Evolutionary conservation across 2,113 vertebrate genomes (phyloP).

Genomic region (Burhinus bistriatus): DNA sequence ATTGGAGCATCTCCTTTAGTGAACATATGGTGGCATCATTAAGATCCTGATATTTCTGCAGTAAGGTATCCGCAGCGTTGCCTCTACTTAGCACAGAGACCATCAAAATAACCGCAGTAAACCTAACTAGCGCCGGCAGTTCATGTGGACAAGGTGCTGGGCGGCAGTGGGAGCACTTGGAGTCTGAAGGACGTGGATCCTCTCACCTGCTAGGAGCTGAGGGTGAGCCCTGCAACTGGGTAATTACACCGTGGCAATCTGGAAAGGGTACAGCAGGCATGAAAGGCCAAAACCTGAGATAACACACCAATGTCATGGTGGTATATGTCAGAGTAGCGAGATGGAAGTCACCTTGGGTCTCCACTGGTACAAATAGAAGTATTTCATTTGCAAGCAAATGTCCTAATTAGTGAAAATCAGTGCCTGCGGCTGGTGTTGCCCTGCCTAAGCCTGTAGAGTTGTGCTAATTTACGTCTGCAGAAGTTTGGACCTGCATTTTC

Average conservation of each 20-base stretch:
- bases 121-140: background rate
- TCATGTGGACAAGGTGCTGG: background rate
- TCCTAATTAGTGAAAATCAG: background rate
- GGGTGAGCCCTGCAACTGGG: background rate
- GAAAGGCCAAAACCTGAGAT: background rate
- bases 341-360: background rate
- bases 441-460: background rate
- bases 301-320: background rate
- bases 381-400: background rate
- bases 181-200: background rate
- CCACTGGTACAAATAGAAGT: background rate
- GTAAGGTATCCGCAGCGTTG: background rate
- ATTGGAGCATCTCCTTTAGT: background rate
- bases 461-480: background rate
- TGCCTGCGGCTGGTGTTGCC: background rate
- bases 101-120: background rate
- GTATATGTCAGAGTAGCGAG: background rate
- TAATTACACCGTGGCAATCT: background rate
- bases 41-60: background rate
- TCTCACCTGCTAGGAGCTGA: background rate
- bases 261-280: background rate
- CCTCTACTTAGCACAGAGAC: background rate
- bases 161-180: background rate
- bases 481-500: background rate
- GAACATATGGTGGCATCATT: background rate